Evolutionary conservation across 2,888 invertebrate species (phyloP).

Genomic region (Linhomoeus sp.): DNA sequence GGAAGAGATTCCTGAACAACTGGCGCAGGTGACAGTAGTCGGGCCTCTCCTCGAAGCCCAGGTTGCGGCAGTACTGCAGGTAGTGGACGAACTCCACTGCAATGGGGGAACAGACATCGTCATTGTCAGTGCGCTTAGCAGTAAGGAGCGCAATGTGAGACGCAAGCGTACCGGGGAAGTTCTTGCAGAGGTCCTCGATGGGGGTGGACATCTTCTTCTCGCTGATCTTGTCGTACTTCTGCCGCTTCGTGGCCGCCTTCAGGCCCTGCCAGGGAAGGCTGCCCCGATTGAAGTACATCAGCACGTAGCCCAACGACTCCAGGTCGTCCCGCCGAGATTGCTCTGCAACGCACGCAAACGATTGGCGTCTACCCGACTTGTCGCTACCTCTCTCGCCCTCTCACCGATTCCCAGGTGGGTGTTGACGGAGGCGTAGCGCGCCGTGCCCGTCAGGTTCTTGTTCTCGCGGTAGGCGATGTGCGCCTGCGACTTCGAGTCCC

Average conservation of each 20-base stretch:
- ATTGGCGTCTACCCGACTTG: no score
- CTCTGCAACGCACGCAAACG: slow-evolving; percentile 36
- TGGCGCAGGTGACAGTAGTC: slow-evolving; percentile 91
- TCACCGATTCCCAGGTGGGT: slow-evolving; percentile 78
- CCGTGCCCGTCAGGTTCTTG: slow-evolving; percentile 94
- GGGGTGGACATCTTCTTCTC: slow-evolving; percentile 98
- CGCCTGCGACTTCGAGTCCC: slow-evolving; percentile 28
- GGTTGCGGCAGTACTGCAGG: slow-evolving; percentile 82
- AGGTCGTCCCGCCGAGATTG: slow-evolving; percentile 93
- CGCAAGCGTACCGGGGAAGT: slow-evolving; percentile 39
- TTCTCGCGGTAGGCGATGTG: slow-evolving; percentile 63
- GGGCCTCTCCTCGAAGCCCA: slow-evolving; percentile 90
- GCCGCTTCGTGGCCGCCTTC: slow-evolving; percentile 93
- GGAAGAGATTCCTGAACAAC: slow-evolving; percentile 83
- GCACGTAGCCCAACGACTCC: slow-evolving; percentile 93
- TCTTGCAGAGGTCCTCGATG: slow-evolving; percentile 54
- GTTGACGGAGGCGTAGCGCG: slow-evolving; percentile 94
- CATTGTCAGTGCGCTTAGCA: no score
- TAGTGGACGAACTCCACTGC: slow-evolving; percentile 78
- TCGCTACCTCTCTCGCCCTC: no score
- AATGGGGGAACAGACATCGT: no score
- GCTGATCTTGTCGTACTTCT: slow-evolving; percentile 97
- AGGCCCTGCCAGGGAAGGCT: slow-evolving; percentile 98
- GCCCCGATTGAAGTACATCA: slow-evolving; percentile 98
- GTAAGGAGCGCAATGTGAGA: no score